phyloP scores from a whole-genome alignment of 2,113 vertebrate genomes.

The Nicator chloris region DNA sequence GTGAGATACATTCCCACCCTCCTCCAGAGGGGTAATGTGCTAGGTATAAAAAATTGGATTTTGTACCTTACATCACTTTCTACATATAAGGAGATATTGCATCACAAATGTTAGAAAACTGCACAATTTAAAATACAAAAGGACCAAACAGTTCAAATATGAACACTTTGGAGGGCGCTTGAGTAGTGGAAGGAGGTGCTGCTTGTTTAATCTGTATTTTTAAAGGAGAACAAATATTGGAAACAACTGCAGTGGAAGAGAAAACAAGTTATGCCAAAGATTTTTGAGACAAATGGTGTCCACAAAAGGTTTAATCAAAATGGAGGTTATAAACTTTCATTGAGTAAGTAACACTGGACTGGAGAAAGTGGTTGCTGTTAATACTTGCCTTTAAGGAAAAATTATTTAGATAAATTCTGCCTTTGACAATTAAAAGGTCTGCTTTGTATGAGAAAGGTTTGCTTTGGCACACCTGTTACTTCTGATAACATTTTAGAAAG shows the following conservation, averaged over 20 bases:
- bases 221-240: not conserved
- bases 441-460: not conserved
- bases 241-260: not conserved
- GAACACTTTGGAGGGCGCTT: not conserved
- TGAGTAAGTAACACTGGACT: not conserved
- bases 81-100: not conserved
- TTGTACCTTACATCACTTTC: not conserved
- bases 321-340: rapidly evolving
- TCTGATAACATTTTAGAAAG: not conserved
- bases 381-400: not conserved
- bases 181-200: not conserved
- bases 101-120: not conserved
- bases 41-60: not conserved
- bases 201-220: not conserved
- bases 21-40: not conserved
- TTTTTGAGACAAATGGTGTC: not conserved
- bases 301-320: not conserved
- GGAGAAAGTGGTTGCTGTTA: not conserved
- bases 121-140: not conserved
- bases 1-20: not conserved
- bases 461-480: not conserved
- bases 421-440: not conserved
- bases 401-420: not conserved
- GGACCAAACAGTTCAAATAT: not conserved
- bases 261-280: not conserved